Percentiles rank a stretch among this genome's conserved stretches.
Evolutionary conservation across 2,888 invertebrate genomes (phyloP).

Genomic region (Chrysolina haemoptera): DNA sequence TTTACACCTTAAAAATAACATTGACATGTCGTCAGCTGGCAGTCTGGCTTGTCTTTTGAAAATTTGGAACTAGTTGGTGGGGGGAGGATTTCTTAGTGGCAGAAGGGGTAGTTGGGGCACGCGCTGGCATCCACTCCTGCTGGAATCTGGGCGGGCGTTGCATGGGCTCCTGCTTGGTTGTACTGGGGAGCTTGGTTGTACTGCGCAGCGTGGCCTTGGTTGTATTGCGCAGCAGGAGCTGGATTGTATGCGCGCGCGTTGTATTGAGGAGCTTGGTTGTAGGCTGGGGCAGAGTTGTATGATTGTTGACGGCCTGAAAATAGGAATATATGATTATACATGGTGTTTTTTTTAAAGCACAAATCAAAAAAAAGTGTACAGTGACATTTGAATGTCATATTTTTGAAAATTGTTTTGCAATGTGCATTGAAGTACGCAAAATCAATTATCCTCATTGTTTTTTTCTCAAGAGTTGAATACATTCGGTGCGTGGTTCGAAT

Average conservation of each 20-base stretch:
- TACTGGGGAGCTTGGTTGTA: conserved; percentile 51
- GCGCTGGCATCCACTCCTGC: conserved; percentile 62
- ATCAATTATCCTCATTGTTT: too few relatives aligned
- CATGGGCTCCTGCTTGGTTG: conserved; percentile 47
- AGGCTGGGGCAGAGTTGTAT: conserved; percentile 44
- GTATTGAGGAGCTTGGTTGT: neutral
- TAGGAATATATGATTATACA: neutral
- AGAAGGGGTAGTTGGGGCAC: conserved; percentile 64
- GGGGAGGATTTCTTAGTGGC: conserved; percentile 50
- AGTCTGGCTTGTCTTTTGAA: conserved; percentile 52
- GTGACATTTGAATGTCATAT: too few relatives aligned
- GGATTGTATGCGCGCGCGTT: conserved; percentile 10
- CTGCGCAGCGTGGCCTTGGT: conserved; percentile 30
- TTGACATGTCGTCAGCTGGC: conserved; percentile 60
- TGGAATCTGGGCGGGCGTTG: conserved; percentile 60
- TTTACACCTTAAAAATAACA: conserved; percentile 50
- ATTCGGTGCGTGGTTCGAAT: too few relatives aligned
- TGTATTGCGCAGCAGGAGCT: conserved; percentile 39
- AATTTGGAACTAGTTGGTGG: conserved; percentile 28
- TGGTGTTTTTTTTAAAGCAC: neutral
- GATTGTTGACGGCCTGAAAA: conserved; percentile 17
- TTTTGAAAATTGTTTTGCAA: too few relatives aligned
- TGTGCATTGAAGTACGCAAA: too few relatives aligned
- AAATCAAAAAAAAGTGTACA: too few relatives aligned
- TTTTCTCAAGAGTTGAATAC: too few relatives aligned